phyloP scores from a whole-genome alignment of 1,140 invertebrate species.

The Zophobas morio region DNA sequence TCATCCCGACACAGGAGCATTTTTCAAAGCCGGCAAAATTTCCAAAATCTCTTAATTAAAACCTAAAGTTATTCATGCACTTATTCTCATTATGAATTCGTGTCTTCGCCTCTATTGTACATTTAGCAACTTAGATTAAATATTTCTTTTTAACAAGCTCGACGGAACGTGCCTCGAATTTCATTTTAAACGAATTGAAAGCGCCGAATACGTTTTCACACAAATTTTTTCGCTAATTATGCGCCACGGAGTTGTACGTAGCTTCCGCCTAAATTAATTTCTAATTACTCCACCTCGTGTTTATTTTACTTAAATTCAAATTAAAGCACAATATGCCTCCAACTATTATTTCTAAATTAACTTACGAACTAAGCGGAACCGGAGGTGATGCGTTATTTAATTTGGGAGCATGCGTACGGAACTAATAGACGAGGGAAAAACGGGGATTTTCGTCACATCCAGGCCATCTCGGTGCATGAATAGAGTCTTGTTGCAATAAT shows the following conservation, averaged over 20 bases:
- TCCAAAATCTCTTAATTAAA: slow-evolving; percentile 38
- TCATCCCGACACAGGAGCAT: slow-evolving; percentile 41
- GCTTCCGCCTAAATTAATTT: slow-evolving; percentile 22
- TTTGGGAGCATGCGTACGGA: no score
- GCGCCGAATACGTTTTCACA: slow-evolving; percentile 5
- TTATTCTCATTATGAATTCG: slow-evolving; percentile 51
- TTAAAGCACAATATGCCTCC: background rate
- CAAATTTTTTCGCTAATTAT: slow-evolving; percentile 24
- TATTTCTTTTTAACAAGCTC: slow-evolving; percentile 40
- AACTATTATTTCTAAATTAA: no score
- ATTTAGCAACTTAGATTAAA: slow-evolving; percentile 28
- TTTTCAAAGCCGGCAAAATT: slow-evolving; percentile 53
- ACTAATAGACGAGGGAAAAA: no score
- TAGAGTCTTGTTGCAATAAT: no score
- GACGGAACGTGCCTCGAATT: slow-evolving; percentile 22
- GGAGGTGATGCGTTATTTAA: no score
- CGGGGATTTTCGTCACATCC: no score
- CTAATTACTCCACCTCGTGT: background rate
- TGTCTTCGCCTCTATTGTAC: slow-evolving; percentile 33
- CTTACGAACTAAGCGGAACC: no score
- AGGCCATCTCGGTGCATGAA: no score
- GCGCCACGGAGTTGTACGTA: background rate
- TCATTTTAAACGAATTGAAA: slow-evolving; percentile 23
- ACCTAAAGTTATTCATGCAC: slow-evolving; percentile 53
- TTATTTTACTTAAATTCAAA: slow-evolving; percentile 7